Conservation (phyloP, 2,888 invertebrate species). For the Drosophila greeni region DNA sequence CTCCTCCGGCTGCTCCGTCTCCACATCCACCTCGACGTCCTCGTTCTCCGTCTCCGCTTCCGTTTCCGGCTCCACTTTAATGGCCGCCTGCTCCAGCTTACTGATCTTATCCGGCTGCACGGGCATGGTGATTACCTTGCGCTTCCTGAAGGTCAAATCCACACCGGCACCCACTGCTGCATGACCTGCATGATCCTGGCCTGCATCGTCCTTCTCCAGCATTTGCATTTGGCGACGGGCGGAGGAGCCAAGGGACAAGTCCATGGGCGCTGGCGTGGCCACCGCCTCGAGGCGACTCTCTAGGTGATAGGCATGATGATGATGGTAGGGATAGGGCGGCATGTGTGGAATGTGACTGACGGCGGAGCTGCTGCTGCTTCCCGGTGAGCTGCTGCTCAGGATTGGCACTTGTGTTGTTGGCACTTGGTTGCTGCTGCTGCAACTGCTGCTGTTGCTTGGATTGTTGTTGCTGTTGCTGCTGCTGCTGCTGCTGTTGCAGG, state of each 20-base stretch:
- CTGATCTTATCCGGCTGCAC: slow-evolving; percentile 68
- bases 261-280: slow-evolving; percentile 72
- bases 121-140: slow-evolving; percentile 54
- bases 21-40: slow-evolving; percentile 52
- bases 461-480: slow-evolving; percentile 52
- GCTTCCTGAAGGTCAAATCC: slow-evolving; percentile 76
- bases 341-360: slow-evolving; percentile 47
- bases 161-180: slow-evolving; percentile 46
- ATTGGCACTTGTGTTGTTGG: slow-evolving; percentile 70
- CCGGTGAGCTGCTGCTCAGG: slow-evolving; percentile 46
- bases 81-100: slow-evolving; percentile 56
- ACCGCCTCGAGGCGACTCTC: slow-evolving; percentile 40
- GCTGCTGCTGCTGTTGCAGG: slow-evolving; percentile 56
- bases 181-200: slow-evolving; percentile 13
- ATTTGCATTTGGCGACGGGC: slow-evolving; percentile 59
- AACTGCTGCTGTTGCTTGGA: slow-evolving; percentile 18
- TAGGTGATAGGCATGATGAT: slow-evolving; percentile 27
- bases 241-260: slow-evolving; percentile 74
- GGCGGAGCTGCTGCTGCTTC: slow-evolving; percentile 37
- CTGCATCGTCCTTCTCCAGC: slow-evolving; percentile 35
- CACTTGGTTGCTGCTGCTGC: slow-evolving; percentile 55
- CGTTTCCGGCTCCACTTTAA: slow-evolving; percentile 41
- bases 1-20: slow-evolving; percentile 49
- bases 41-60: slow-evolving; percentile 42
- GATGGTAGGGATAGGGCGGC: slow-evolving; percentile 31